These are phyloP conservation scores for Florisuga fusca DNA, from an alignment of 2,797 vertebrate genomes.

Conservation along the genomic window DNA sequence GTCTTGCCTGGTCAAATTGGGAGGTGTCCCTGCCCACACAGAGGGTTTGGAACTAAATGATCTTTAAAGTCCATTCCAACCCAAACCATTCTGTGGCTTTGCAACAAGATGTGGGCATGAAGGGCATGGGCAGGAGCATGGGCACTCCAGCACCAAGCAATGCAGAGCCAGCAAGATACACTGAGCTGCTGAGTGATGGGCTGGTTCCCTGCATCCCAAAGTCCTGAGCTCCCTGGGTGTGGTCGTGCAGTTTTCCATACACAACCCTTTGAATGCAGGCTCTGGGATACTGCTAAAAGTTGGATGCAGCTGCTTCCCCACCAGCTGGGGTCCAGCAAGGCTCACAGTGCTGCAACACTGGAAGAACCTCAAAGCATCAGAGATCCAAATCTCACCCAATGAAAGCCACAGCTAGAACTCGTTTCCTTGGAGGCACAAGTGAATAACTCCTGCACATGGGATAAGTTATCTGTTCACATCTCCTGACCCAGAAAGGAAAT, in stretches of 20 bases:
- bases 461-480: not conserved
- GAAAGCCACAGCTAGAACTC: not conserved
- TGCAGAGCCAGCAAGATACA: not conserved
- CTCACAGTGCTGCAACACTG: not conserved
- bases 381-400: not conserved
- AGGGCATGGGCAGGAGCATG: not conserved
- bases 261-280: not conserved
- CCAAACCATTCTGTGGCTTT: too few species aligned
- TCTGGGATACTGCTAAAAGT: not conserved
- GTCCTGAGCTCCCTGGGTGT: not conserved
- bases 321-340: not conserved
- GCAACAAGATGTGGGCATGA: not conserved
- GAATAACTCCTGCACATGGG: not conserved
- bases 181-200: rapidly evolving
- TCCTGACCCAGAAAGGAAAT: not conserved
- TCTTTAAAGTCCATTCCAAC: too few species aligned
- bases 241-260: not conserved
- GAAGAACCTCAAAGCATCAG: not conserved
- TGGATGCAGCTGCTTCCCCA: not conserved
- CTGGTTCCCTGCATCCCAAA: not conserved
- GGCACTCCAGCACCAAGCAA: not conserved
- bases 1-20: too few species aligned
- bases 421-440: not conserved
- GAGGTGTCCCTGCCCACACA: too few species aligned
- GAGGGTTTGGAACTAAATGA: too few species aligned